A percentile compares a stretch with the other conserved stretches of the same genome.
Evolutionary conservation across 2,888 invertebrate genomes (phyloP).

Genomic region (Sialis lutaria): DNA sequence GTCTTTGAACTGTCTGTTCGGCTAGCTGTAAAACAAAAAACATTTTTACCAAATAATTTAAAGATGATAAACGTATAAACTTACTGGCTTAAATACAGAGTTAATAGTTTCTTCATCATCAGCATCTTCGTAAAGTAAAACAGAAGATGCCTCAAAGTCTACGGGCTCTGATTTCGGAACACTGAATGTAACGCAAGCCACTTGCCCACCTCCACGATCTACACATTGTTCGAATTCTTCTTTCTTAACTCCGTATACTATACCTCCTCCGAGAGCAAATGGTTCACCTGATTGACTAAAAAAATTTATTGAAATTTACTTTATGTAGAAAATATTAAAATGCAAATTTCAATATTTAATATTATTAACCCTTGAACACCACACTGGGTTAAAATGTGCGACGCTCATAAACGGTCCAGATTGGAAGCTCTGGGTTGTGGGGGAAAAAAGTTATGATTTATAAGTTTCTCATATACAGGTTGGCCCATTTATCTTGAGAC

Average conservation of each 20-base stretch:
- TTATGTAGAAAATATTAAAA: too few relatives aligned
- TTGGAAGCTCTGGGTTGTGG: too few relatives aligned
- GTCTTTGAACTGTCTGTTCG: background rate
- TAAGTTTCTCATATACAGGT: too few relatives aligned
- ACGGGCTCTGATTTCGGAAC: background rate
- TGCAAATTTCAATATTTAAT: background rate
- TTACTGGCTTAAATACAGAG: background rate
- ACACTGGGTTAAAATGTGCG: background rate
- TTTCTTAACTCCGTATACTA: background rate
- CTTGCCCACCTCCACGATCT: background rate
- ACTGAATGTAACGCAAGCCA: slow-evolving; percentile 1
- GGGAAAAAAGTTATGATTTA: too few relatives aligned
- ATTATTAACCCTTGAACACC: background rate
- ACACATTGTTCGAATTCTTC: background rate
- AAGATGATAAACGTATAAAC: background rate
- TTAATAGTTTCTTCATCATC: slow-evolving; percentile 1
- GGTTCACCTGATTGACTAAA: background rate
- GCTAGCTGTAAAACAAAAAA: background rate
- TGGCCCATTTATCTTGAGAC: too few relatives aligned
- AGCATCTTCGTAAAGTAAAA: slow-evolving; percentile 2
- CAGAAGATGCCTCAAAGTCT: slow-evolving; percentile 1
- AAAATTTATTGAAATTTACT: background rate
- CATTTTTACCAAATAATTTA: background rate
- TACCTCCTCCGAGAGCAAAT: slow-evolving; percentile 4
- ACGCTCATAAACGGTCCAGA: too few relatives aligned